phyloP scores from a whole-genome alignment of 2,797 vertebrate genomes.

The Ficedula albicollis region DNA sequence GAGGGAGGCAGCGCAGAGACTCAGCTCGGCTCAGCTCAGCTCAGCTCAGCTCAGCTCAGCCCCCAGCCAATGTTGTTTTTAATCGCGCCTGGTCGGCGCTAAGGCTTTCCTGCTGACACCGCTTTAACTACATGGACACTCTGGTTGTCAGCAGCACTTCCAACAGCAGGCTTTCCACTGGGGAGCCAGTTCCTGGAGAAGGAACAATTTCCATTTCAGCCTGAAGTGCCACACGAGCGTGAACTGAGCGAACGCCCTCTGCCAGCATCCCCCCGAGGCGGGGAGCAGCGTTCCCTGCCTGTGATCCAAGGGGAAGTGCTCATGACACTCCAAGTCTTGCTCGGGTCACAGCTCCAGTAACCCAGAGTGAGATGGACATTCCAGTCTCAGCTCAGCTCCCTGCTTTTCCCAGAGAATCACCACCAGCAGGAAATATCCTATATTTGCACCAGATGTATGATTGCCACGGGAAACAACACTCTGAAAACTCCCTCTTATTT shows the following conservation, averaged over 20 bases:
- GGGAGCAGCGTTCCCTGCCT: background rate
- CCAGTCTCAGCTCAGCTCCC: accelerated
- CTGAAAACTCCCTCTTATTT: background rate
- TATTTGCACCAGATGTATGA: background rate
- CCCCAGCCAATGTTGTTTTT: background rate
- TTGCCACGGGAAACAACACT: background rate
- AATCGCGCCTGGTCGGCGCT: background rate
- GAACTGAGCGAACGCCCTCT: background rate
- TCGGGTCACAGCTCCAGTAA: background rate
- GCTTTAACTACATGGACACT: background rate
- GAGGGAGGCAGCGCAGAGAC: background rate
- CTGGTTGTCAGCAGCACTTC: background rate
- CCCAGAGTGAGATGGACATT: no score
- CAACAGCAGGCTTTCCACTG: background rate
- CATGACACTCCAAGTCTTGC: accelerated
- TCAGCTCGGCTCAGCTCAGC: background rate
- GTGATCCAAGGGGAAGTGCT: background rate
- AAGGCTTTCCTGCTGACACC: background rate
- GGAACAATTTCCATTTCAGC: background rate
- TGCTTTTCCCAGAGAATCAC: background rate
- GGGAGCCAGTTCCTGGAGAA: background rate
- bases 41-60: background rate
- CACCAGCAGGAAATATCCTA: background rate
- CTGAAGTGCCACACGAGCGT: background rate
- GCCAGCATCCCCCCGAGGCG: background rate